Evolutionary conservation across 2,888 invertebrate genomes (phyloP).

Genomic region (Meteorus cinctellus): DNA sequence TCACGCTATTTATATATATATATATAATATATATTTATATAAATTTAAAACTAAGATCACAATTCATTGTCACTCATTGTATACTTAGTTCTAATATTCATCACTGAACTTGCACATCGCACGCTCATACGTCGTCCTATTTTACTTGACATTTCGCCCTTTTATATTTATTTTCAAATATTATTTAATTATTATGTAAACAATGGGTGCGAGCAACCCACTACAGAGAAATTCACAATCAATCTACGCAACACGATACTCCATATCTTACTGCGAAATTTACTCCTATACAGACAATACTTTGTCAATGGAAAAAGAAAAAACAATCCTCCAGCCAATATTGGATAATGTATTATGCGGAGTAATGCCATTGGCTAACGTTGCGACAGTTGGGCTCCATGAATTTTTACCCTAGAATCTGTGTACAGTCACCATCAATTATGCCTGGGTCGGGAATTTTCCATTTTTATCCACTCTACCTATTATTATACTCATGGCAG

Average conservation of each 20-base stretch:
- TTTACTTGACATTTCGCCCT: slow-evolving; percentile 22
- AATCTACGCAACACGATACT: slow-evolving; percentile 9
- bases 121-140: slow-evolving; percentile 47
- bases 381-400: neutral
- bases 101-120: slow-evolving; percentile 53
- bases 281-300: no score
- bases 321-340: neutral
- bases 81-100: slow-evolving; percentile 68
- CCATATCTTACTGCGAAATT: slow-evolving; percentile 27
- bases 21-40: slow-evolving; percentile 10
- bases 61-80: slow-evolving; percentile 64
- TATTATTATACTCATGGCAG: no score
- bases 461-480: no score
- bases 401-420: neutral
- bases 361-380: neutral
- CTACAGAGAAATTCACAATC: neutral
- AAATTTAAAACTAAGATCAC: slow-evolving; percentile 61
- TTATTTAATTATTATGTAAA: slow-evolving; percentile 7
- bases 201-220: neutral
- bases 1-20: neutral
- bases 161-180: slow-evolving; percentile 13
- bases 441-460: no score
- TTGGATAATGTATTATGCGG: neutral
- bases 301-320: no score
- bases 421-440: no score